Base-by-base conservation (phyloP, 2,797 vertebrate species). In the Megaceryle alcyon region DNA sequence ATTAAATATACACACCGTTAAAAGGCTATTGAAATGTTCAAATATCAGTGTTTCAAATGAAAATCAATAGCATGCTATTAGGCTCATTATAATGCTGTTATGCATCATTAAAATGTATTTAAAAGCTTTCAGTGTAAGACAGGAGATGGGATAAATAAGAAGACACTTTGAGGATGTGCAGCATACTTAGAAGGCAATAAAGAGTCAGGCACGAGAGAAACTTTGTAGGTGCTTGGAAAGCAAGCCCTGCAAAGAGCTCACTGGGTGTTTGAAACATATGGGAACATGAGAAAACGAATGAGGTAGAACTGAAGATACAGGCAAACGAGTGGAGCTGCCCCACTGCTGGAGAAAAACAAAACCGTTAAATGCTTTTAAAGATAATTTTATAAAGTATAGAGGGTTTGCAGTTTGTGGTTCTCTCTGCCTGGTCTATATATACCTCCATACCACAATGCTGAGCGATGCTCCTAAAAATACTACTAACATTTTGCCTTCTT, bases 21-120 rank as follows among this genome's bases (percentile, higher is more conserved):
- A 96, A 96, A 94, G 94, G 77, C 70, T 88, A 80, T 43, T 82
- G 91, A 85, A 94, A 90, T 87, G 78, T 94, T 96, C 59, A 93
- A 89, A 95, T 88, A 89, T 66, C 73, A 72, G 49, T 83, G 82
- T 94, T 96, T 87, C 88, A 95, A 86, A 93, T 54, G 76, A 97
- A 96, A 97, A 97, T 97, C 97, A 97, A 97, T 97, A 95, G 77
- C 46, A 81, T 56, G 72, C 97, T 95, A 94, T 96, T 96, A 97
- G 48, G 82, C 86, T 96, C 71, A 64, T 88, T 93, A 72, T 81
- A 87, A 39, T 79, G 79, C 84, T 65, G 57, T 86, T 94, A 86
- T 90, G 77, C 73, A 90, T 92, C 94, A 95, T 92, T 94, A 85
- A 95, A 97, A 92, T 16, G n/a, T 66, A 95, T 96, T 95, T 90